phyloP scores from a whole-genome alignment of 2,797 vertebrate species.

The Fratercula arctica region DNA sequence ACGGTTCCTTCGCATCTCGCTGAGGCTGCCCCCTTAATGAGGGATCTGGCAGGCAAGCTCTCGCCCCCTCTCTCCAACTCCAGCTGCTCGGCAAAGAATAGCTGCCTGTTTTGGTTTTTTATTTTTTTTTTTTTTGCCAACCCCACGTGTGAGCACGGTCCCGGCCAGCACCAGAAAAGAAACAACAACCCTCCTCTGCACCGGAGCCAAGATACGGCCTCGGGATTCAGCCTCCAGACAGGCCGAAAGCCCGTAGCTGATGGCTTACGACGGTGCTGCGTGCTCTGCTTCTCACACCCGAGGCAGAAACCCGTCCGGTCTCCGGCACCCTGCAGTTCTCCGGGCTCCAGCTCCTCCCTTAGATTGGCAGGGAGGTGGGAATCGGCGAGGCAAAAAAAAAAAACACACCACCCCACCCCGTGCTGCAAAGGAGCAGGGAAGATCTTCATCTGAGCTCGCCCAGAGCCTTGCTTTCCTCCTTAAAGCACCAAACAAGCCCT shows the following conservation, averaged over 20 bases:
- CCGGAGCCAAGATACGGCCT: not conserved
- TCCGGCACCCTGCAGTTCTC: not conserved
- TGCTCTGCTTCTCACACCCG: not conserved
- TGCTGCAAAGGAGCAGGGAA: not conserved
- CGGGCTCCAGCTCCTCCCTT: not conserved
- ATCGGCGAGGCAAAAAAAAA: not conserved
- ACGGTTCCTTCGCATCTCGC: not conserved
- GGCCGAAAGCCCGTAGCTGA: not conserved
- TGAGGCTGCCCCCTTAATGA: not conserved
- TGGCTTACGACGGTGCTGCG: not conserved
- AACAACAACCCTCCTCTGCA: not conserved
- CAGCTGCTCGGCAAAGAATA: constrained; percentile 51
- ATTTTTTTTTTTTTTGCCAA: not conserved
- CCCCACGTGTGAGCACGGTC: not conserved
- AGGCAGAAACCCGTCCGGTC: not conserved
- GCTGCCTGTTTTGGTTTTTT: not conserved
- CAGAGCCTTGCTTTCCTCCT: not conserved
- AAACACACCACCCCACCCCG: not conserved
- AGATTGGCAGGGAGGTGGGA: not conserved
- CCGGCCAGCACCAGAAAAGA: not conserved
- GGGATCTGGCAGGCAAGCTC: not conserved
- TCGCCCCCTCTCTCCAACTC: constrained; percentile 8
- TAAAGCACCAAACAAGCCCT: not conserved
- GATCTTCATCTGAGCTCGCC: not conserved
- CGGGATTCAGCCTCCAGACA: not conserved